Evolutionary conservation across 2,113 vertebrate species (phyloP), one percentile per base, ranked within the genome.

Genomic region (Heterotilapia buettikoferi): DNA sequence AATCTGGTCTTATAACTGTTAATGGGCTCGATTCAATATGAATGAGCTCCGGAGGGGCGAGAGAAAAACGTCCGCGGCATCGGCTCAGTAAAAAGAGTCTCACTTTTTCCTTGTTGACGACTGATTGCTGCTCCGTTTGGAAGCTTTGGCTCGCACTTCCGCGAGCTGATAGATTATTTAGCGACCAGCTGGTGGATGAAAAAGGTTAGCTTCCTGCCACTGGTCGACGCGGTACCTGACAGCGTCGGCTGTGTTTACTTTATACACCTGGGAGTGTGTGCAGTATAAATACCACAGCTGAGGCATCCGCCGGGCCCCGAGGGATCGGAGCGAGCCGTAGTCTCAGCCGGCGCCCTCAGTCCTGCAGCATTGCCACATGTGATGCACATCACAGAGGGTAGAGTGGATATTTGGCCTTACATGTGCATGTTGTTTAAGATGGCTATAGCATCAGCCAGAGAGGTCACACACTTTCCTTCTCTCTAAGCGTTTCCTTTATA

Each of bases 251-350:
- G 4, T 93, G 92, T 94, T 93, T 92, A 90, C 89, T 85, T 82
- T 87, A 81, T 86, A 89, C 92, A 90, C 92, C 86, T 86, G 86
- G 88, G 90, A 92, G 83, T 86, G 92, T 90, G 92, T 85, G 90
- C 81, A 61, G 89, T 91, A 89, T 92, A 93, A 93, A 95, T 92
- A 90, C 84, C 86, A 80, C 83, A 78, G 82, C 88, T 53, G 83
- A 1, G 89, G 84, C 88, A 88, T 90, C 88, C 26, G 7, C 61
- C 43, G 8, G 36, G 33, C 43, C 88, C 33, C 5, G 3, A 26
- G 91, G 84, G 76, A 86, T 3, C 3, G 1, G 57, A 66, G 26
- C 3, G 52, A 59, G 38, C 83, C 3, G 52, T 80, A 56, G 81
- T 83, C 57, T 84, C 79, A 59, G 63, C 40, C 5, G n/a, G 68